Percentiles rank a stretch among this genome's conserved stretches.
Evolutionary conservation across 2,888 invertebrate genomes (phyloP).

Genomic region (Plagodis pulveraria): DNA sequence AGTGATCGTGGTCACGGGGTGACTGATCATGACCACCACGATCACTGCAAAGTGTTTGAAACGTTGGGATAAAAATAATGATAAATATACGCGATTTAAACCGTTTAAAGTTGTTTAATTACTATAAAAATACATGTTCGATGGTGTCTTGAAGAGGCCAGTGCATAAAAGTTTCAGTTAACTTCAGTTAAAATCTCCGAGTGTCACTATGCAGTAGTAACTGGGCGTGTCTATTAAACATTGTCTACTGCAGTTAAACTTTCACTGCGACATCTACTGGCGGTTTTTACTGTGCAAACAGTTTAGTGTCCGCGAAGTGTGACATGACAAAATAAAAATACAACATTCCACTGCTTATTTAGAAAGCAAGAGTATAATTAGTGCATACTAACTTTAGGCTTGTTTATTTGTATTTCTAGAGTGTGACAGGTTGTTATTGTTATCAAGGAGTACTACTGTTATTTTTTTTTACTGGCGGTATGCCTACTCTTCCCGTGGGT

Average conservation of each 20-base stretch:
- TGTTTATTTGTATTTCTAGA: slow-evolving; percentile 15
- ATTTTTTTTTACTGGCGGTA: too few species aligned
- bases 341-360: slow-evolving; percentile 25
- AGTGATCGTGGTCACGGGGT: too few species aligned
- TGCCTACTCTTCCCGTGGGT: too few species aligned
- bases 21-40: too few species aligned
- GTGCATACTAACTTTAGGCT: slow-evolving; percentile 3
- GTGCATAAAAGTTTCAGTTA: not conserved
- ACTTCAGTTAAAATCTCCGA: too few species aligned
- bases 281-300: slow-evolving; percentile 31
- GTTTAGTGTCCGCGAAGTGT: slow-evolving; percentile 39
- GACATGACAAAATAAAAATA: slow-evolving; percentile 38
- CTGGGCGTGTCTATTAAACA: too few species aligned
- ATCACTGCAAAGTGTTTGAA: too few species aligned
- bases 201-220: too few species aligned
- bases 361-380: slow-evolving; percentile 34
- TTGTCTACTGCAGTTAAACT: slow-evolving; percentile 26
- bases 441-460: slow-evolving; percentile 12
- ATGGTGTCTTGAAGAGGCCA: not conserved
- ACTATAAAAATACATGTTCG: too few species aligned
- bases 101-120: too few species aligned
- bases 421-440: slow-evolving; percentile 16
- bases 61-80: too few species aligned
- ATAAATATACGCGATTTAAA: too few species aligned
- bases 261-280: slow-evolving; percentile 31